phyloP scores from a whole-genome alignment of 2,888 invertebrate genomes.

The Hyposoter didymator region DNA sequence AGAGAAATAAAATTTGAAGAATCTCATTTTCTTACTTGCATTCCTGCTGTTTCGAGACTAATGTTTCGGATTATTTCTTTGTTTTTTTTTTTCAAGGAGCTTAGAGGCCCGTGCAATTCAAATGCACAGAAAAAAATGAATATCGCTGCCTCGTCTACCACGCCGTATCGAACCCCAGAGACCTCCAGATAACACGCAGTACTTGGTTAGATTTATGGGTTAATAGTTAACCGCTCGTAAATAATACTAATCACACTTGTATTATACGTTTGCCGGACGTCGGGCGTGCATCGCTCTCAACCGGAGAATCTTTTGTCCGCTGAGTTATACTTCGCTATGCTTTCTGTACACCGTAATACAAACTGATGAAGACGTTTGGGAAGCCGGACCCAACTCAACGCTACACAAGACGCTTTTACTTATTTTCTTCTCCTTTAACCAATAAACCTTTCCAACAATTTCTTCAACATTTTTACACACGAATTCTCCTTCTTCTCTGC shows the following conservation, averaged over 20 bases:
- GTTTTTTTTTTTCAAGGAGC: not conserved
- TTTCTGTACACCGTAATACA: not conserved
- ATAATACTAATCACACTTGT: conserved; percentile 84
- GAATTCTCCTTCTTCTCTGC: not conserved
- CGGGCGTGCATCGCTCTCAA: conserved; percentile 64
- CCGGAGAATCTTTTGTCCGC: conserved; percentile 79
- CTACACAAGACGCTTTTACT: conserved; percentile 4
- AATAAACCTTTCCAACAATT: not conserved
- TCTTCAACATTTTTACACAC: not conserved
- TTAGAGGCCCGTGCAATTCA: not conserved
- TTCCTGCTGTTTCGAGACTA: not conserved
- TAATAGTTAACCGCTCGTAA: conserved; percentile 84
- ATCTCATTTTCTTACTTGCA: not conserved
- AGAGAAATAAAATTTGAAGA: too few species aligned
- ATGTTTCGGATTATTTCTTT: not conserved
- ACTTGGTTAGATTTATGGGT: conserved; percentile 81
- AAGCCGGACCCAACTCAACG: not conserved
- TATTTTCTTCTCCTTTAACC: not conserved
- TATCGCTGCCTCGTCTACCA: conserved; percentile 19
- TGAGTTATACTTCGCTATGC: conserved; percentile 44
- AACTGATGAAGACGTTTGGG: conserved; percentile 29
- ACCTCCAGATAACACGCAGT: conserved; percentile 58
- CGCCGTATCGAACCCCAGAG: conserved; percentile 53
- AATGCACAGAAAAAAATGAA: not conserved
- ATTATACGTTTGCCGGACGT: conserved; percentile 80